Percentiles rank a stretch among this genome's conserved stretches.
Evolutionary conservation across 2,113 vertebrate genomes (phyloP).

Genomic region (Rostratula benghalensis): DNA sequence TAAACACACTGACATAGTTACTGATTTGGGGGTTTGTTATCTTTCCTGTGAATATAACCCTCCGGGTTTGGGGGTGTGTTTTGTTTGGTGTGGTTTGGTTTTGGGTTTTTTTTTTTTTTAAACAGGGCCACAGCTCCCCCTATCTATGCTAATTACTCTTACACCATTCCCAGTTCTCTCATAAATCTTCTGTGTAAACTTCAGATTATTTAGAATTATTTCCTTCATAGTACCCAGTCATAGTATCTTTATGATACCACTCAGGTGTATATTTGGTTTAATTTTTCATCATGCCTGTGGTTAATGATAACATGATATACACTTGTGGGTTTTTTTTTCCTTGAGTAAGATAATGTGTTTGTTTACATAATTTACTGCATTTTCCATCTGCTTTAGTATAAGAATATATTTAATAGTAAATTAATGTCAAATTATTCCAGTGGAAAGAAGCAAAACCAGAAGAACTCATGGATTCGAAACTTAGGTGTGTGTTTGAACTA

Average conservation of each 20-base stretch:
- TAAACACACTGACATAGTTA: background rate
- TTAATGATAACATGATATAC: background rate
- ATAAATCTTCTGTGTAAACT: background rate
- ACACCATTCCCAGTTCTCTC: background rate
- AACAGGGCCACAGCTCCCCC: background rate
- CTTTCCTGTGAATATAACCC: background rate
- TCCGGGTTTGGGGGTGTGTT: background rate
- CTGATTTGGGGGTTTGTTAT: background rate
- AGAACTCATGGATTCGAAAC: constrained; percentile 99
- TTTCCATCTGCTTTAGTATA: constrained; percentile 43
- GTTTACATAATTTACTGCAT: constrained; percentile 11
- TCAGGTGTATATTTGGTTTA: background rate
- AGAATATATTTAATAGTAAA: constrained; percentile 55
- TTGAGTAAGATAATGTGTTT: constrained; percentile 36
- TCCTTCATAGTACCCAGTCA: background rate
- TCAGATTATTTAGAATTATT: background rate
- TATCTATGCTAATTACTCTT: background rate
- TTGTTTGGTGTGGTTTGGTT: background rate
- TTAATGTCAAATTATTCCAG: constrained; percentile 76
- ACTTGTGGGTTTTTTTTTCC: background rate
- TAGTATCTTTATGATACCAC: background rate
- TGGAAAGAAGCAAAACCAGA: constrained; percentile 99
- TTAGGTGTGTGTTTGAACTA: constrained; percentile 98
- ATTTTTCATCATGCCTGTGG: background rate
- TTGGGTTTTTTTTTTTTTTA: background rate